phyloP scores from a whole-genome alignment of 1,140 invertebrate species.

The Aporrectodea caliginosa region DNA sequence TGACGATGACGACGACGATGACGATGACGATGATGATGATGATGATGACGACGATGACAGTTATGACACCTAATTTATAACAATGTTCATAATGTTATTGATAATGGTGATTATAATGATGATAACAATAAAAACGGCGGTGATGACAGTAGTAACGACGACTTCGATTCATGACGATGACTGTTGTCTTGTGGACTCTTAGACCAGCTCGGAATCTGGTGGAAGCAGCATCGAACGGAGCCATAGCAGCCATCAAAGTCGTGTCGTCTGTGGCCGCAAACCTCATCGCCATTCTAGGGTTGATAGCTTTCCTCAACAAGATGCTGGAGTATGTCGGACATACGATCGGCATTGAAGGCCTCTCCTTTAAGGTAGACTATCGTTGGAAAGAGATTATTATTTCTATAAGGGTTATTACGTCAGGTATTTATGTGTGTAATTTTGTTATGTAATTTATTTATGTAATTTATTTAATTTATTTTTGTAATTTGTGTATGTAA shows the following conservation, averaged over 20 bases:
- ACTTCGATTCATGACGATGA: too few relatives aligned
- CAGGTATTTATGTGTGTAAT: too few relatives aligned
- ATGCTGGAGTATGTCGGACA: constrained; percentile 73
- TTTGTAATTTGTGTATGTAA: too few relatives aligned
- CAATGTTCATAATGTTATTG: too few relatives aligned
- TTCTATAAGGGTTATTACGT: background rate
- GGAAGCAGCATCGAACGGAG: constrained; percentile 84
- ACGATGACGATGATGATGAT: background rate
- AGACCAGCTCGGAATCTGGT: constrained; percentile 77
- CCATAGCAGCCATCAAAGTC: constrained; percentile 73
- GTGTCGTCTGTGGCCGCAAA: constrained; percentile 85
- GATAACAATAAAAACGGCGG: too few relatives aligned
- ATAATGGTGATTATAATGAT: too few relatives aligned
- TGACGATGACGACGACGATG: background rate
- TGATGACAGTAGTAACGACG: too few relatives aligned
- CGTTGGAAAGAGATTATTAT: background rate
- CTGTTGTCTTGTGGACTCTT: constrained; percentile 3
- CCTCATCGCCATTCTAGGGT: constrained; percentile 83
- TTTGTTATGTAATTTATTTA: too few relatives aligned
- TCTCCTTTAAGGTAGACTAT: constrained; percentile 33
- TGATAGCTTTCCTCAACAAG: constrained; percentile 77
- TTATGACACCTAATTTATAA: too few relatives aligned
- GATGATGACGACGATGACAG: too few relatives aligned
- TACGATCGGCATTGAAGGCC: constrained; percentile 63
- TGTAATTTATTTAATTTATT: too few relatives aligned